These are phyloP conservation scores for Drosophila kanekoi DNA, from an alignment of 2,888 invertebrate genomes.

Conservation along the genomic window DNA sequence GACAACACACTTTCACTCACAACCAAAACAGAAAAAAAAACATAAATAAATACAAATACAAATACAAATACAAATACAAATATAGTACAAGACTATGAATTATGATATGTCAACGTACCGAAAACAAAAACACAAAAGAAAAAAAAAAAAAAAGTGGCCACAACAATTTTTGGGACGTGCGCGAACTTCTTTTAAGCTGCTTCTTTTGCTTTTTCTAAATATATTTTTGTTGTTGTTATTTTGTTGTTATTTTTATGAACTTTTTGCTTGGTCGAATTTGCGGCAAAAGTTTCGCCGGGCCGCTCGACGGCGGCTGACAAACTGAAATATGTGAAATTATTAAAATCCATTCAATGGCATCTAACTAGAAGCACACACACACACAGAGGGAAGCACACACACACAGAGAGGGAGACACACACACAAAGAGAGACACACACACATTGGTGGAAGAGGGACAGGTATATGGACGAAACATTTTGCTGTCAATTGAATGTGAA, in stretches of 20 bases:
- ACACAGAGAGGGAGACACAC: neutral
- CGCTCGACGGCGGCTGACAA: slow-evolving; percentile 50
- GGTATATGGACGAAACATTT: slow-evolving; percentile 12
- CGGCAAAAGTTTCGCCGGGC: slow-evolving; percentile 52
- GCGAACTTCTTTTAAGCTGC: too few relatives aligned
- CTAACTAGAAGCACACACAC: slow-evolving; percentile 53
- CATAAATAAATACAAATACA: slow-evolving; percentile 5
- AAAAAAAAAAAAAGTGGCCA: neutral
- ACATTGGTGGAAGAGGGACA: neutral
- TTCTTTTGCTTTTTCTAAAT: slow-evolving; percentile 5
- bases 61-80: neutral
- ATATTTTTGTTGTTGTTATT: neutral
- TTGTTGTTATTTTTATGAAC: slow-evolving; percentile 3
- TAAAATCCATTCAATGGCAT: slow-evolving; percentile 67
- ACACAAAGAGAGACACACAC: slow-evolving; percentile 1
- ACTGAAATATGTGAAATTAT: slow-evolving; percentile 66
- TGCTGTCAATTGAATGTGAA: slow-evolving; percentile 61
- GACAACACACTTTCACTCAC: slow-evolving; percentile 7
- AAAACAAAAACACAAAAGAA: neutral
- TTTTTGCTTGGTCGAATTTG: slow-evolving; percentile 12
- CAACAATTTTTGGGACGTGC: slow-evolving; percentile 18
- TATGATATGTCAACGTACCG: slow-evolving; percentile 30
- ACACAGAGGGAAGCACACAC: slow-evolving; percentile 10
- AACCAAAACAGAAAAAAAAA: neutral
- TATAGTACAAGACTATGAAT: slow-evolving; percentile 9